phyloP scores from a whole-genome alignment of 2,888 invertebrate genomes.

The Plagiodera versicolora region DNA sequence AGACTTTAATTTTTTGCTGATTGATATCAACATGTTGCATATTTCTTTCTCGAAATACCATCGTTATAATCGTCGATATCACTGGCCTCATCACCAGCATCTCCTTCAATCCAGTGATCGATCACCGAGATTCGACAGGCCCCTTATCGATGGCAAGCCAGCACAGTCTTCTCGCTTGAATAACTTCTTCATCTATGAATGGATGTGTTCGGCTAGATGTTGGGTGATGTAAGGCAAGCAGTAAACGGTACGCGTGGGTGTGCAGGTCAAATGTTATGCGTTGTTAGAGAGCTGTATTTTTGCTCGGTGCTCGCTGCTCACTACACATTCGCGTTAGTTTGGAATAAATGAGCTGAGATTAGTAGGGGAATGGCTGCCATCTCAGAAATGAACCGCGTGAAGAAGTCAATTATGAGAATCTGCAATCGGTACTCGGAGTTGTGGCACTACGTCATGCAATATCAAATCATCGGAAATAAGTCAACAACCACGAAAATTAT shows the following conservation, averaged over 20 bases:
- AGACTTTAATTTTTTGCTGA: too few species aligned
- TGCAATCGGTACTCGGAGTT: too few species aligned
- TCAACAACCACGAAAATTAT: too few species aligned
- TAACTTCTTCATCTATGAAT: slow-evolving; percentile 25
- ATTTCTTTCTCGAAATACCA: too few species aligned
- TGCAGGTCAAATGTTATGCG: slow-evolving; percentile 43
- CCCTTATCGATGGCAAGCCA: background rate
- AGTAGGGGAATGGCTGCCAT: background rate
- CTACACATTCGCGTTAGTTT: slow-evolving; percentile 19
- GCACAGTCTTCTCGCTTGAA: background rate
- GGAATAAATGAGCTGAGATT: slow-evolving; percentile 20
- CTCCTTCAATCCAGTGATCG: too few species aligned
- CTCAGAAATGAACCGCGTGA: background rate
- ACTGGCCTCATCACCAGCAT: too few species aligned
- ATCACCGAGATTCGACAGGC: background rate
- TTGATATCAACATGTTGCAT: too few species aligned
- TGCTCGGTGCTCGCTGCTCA: slow-evolving; percentile 17
- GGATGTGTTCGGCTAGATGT: slow-evolving; percentile 32
- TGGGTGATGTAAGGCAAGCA: slow-evolving; percentile 40
- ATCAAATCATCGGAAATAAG: too few species aligned
- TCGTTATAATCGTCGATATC: too few species aligned
- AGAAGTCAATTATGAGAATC: too few species aligned
- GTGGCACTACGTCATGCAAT: too few species aligned
- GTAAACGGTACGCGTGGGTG: slow-evolving; percentile 38
- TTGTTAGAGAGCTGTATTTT: slow-evolving; percentile 39